Evolutionary conservation across 2,797 vertebrate species (phyloP).

Genomic region (Tympanoctomys barrerae): DNA sequence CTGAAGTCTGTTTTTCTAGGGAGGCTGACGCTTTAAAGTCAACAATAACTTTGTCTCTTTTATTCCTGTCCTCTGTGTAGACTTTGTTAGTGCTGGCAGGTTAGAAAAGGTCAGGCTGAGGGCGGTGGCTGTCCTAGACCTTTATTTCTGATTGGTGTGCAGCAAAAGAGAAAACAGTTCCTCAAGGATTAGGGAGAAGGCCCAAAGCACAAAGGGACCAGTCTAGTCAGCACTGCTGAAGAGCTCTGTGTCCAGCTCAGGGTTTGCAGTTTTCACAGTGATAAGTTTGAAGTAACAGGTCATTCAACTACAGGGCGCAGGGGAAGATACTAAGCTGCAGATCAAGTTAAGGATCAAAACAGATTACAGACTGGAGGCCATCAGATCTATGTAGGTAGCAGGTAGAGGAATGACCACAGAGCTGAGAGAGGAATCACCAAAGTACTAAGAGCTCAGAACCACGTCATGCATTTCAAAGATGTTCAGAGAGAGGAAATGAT

Average conservation of each 20-base stretch:
- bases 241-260: background rate
- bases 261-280: background rate
- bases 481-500: background rate
- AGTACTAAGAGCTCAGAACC: background rate
- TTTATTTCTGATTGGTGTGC: background rate
- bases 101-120: background rate
- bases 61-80: accelerated
- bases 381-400: background rate
- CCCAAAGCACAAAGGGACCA: background rate
- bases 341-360: background rate
- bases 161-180: background rate
- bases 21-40: background rate
- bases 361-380: background rate
- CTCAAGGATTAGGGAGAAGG: background rate
- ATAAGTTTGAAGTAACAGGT: background rate
- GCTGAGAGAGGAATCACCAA: background rate
- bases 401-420: background rate
- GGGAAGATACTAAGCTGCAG: background rate
- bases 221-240: background rate
- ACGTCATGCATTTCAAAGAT: background rate
- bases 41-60: background rate
- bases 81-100: background rate
- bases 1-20: background rate
- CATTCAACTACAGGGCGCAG: background rate
- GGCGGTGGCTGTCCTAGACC: background rate